Conservation (phyloP, 2,888 invertebrate genomes). For the Corbicula japonica region DNA sequence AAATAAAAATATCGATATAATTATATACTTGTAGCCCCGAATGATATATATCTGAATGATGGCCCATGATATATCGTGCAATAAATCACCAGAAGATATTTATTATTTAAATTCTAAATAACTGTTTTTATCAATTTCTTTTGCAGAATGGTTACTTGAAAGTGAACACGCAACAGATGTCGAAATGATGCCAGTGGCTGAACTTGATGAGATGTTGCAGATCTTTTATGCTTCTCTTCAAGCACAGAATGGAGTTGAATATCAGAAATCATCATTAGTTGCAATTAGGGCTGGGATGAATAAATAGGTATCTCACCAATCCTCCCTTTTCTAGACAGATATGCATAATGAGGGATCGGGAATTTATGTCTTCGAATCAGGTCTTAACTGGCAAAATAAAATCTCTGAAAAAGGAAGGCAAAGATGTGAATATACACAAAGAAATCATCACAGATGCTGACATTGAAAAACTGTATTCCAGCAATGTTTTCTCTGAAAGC, state of each 20-base stretch:
- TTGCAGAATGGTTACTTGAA: slow-evolving; percentile 23
- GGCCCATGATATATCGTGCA: no score
- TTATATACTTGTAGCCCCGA: no score
- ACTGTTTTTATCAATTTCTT: not conserved
- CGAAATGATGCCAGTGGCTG: slow-evolving; percentile 3
- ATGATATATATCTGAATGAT: no score
- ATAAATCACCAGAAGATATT: no score
- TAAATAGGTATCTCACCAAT: slow-evolving; percentile 14
- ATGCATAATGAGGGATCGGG: slow-evolving; percentile 29
- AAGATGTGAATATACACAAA: slow-evolving; percentile 40
- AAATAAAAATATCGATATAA: no score
- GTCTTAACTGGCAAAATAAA: slow-evolving; percentile 41
- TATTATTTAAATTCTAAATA: not conserved
- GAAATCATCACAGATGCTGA: slow-evolving; percentile 25
- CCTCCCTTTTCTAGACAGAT: slow-evolving; percentile 14
- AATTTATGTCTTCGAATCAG: slow-evolving; percentile 25
- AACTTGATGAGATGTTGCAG: slow-evolving; percentile 4
- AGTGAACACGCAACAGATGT: not conserved
- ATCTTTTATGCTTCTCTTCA: slow-evolving; percentile 17
- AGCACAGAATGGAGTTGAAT: slow-evolving; percentile 21
- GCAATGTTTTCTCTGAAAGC: not conserved
- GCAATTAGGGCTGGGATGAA: slow-evolving; percentile 23
- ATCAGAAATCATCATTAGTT: slow-evolving; percentile 22
- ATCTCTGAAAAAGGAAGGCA: slow-evolving; percentile 48
- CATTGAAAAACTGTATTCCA: slow-evolving; percentile 10